Conservation (phyloP, 2,888 invertebrate genomes). For the Ctena decussata region DNA sequence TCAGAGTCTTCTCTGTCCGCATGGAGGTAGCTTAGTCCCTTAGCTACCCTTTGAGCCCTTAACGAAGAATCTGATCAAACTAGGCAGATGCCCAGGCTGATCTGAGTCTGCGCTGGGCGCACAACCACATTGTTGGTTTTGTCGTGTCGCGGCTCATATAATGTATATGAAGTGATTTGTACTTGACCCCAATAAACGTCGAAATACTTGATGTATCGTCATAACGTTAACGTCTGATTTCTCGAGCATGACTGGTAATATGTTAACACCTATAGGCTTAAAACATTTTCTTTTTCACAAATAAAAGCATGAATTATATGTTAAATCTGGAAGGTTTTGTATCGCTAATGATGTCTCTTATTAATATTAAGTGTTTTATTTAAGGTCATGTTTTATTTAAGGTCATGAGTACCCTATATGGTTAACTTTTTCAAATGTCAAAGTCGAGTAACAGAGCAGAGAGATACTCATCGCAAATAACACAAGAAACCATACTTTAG, state of each 20-base stretch:
- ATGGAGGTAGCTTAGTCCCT: background rate
- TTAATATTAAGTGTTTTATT: background rate
- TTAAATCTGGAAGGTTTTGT: background rate
- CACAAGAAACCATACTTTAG: no score
- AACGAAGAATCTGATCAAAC: no score
- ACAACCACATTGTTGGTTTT: background rate
- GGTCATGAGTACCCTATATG: background rate
- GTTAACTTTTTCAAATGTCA: background rate
- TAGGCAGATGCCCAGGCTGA: no score
- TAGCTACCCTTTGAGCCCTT: no score
- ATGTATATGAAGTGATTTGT: background rate
- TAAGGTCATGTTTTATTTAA: background rate
- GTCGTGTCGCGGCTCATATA: background rate
- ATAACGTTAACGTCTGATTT: background rate
- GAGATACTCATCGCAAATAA: background rate
- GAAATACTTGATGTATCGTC: background rate
- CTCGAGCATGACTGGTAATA: background rate
- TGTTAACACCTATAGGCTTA: background rate
- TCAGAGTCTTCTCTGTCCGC: background rate
- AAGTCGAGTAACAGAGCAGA: conserved; percentile 3
- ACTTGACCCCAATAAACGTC: background rate
- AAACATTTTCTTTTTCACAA: background rate
- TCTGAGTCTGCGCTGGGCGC: background rate
- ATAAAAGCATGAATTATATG: background rate
- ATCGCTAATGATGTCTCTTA: background rate